Percentiles rank a stretch among this genome's conserved stretches.
phyloP scores from a whole-genome alignment of 2,113 vertebrate species.

The Nanger granti region DNA sequence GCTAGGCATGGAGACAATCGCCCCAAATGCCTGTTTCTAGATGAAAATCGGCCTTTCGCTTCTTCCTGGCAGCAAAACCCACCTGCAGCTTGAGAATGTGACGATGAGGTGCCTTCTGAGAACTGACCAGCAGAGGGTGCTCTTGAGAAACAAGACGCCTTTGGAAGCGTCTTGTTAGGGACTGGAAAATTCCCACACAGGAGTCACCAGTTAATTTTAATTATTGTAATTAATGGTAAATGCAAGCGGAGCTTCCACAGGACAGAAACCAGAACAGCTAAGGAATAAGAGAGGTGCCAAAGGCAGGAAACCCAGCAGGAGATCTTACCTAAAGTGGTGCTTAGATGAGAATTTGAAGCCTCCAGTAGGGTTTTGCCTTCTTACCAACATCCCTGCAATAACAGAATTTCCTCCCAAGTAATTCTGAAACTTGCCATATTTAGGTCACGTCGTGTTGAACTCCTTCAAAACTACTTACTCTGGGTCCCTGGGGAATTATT shows the following conservation, averaged over 20 bases:
- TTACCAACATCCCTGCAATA: not conserved
- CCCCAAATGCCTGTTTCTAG: not conserved
- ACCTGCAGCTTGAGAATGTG: fast-evolving
- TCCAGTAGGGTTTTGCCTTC: not conserved
- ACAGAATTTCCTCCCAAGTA: not conserved
- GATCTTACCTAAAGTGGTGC: not conserved
- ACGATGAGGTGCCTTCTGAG: not conserved
- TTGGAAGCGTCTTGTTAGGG: not conserved
- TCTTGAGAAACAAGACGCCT: conserved; percentile 25
- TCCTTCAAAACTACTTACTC: not conserved
- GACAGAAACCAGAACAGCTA: conserved; percentile 3
- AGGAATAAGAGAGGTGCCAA: not conserved
- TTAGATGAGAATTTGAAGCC: not conserved
- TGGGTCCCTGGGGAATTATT: conserved; percentile 10
- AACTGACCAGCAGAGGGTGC: conserved; percentile 46
- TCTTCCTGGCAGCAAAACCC: not conserved
- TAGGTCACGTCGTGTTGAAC: not conserved
- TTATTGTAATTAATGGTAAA: conserved; percentile 63
- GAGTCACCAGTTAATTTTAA: conserved; percentile 54
- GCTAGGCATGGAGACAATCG: not conserved
- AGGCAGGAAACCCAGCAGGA: not conserved
- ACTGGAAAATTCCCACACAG: conserved; percentile 56
- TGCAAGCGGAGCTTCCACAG: conserved; percentile 27
- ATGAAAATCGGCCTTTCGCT: not conserved
- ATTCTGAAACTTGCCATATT: not conserved